phyloP scores from a whole-genome alignment of 2,113 vertebrate genomes.

The Maccullochella peelii region DNA sequence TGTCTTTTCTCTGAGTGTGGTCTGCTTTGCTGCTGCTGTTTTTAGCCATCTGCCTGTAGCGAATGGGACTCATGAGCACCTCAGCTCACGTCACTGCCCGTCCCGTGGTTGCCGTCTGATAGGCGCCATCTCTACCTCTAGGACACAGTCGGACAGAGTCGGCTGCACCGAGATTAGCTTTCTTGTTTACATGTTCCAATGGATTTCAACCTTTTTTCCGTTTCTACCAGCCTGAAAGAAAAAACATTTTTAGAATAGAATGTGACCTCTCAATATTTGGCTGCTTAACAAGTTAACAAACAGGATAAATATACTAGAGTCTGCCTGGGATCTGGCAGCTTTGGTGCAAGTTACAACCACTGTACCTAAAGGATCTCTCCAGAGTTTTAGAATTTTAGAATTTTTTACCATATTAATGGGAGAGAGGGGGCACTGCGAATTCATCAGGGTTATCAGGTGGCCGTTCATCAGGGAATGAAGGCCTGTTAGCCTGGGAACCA shows the following conservation, averaged over 20 bases:
- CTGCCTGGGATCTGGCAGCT: neutral
- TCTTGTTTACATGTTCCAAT: neutral
- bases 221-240: neutral
- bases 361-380: neutral
- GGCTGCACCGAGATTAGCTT: neutral
- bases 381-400: neutral
- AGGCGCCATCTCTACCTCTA: constrained; percentile 34
- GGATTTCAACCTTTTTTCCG: neutral
- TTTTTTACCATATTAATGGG: neutral
- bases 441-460: neutral
- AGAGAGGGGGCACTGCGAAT: neutral
- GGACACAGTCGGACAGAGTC: constrained; percentile 32
- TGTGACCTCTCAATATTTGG: neutral
- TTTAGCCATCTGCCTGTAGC: constrained; percentile 35
- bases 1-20: neutral
- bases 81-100: constrained; percentile 32
- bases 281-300: neutral
- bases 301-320: neutral
- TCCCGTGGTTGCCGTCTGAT: constrained; percentile 67
- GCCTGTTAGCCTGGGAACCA: neutral
- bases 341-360: neutral
- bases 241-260: neutral
- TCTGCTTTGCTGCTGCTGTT: constrained; percentile 32
- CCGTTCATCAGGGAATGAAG: neutral
- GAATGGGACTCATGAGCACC: constrained; percentile 54